Evolutionary conservation across 2,113 vertebrate genomes (phyloP).

Genomic region (Trochalopteron elliotii): DNA sequence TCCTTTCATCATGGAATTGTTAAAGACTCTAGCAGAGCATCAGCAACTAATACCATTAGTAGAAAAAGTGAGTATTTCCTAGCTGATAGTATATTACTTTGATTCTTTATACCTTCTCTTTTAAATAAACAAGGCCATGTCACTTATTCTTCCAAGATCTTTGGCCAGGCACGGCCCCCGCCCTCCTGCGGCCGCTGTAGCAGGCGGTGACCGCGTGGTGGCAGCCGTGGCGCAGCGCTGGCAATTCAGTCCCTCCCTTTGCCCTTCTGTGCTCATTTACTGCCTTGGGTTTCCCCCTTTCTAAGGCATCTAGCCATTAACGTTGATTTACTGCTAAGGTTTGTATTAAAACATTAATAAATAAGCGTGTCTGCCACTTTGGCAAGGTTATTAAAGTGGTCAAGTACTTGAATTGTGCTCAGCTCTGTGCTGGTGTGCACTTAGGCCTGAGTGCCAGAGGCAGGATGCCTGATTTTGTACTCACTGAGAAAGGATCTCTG

Average conservation of each 20-base stretch:
- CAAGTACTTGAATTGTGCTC: background rate
- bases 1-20: conserved; percentile 97
- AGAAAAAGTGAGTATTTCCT: conserved; percentile 85
- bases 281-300: background rate
- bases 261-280: background rate
- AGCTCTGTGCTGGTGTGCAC: background rate
- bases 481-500: background rate
- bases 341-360: background rate
- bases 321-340: background rate
- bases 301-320: background rate
- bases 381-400: background rate
- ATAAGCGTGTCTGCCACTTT: background rate
- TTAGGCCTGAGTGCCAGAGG: background rate
- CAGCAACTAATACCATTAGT: conserved; percentile 97
- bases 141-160: accelerated
- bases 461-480: background rate
- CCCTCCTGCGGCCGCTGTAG: too few relatives aligned
- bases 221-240: background rate
- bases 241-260: background rate
- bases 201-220: background rate
- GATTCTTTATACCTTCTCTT: background rate
- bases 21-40: conserved; percentile 97
- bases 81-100: accelerated
- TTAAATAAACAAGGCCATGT: background rate
- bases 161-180: accelerated